phyloP scores from a whole-genome alignment of 2,113 vertebrate species.

The Ictidomys tridecemlineatus region DNA sequence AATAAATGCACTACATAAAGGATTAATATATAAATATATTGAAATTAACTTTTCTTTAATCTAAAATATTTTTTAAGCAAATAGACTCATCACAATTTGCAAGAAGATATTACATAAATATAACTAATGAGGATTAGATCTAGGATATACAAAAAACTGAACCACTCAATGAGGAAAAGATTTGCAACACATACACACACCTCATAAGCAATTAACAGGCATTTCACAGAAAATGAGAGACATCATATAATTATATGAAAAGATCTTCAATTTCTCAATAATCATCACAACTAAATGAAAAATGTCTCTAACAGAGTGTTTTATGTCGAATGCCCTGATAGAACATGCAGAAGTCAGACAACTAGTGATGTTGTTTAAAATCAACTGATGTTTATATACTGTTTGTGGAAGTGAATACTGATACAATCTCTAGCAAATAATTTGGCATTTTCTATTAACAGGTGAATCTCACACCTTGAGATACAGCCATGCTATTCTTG shows the following conservation, averaged over 20 bases:
- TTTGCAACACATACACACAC: not conserved
- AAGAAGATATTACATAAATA: not conserved
- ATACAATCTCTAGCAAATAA: not conserved
- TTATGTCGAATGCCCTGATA: not conserved
- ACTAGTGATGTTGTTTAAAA: not conserved
- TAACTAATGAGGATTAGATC: not conserved
- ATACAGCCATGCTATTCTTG: not conserved
- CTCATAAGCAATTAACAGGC: not conserved
- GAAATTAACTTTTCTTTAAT: not conserved
- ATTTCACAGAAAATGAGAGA: constrained; percentile 41
- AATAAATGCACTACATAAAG: not conserved
- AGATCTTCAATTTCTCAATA: not conserved
- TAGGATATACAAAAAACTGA: not conserved
- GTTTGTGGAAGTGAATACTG: not conserved
- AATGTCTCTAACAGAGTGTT: not conserved
- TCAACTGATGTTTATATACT: not conserved
- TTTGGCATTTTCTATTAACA: not conserved
- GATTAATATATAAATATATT: not conserved
- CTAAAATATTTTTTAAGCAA: not conserved
- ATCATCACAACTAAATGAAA: not conserved
- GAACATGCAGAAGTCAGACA: not conserved
- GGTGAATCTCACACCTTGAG: not conserved
- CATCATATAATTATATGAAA: not conserved
- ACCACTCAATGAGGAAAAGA: not conserved
- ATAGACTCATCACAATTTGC: not conserved